A percentile compares a stretch with the other conserved stretches of the same genome.
These are phyloP conservation scores for Drosophila imparisetae DNA, from an alignment of 2,888 invertebrate species.

Conservation along the genomic window DNA sequence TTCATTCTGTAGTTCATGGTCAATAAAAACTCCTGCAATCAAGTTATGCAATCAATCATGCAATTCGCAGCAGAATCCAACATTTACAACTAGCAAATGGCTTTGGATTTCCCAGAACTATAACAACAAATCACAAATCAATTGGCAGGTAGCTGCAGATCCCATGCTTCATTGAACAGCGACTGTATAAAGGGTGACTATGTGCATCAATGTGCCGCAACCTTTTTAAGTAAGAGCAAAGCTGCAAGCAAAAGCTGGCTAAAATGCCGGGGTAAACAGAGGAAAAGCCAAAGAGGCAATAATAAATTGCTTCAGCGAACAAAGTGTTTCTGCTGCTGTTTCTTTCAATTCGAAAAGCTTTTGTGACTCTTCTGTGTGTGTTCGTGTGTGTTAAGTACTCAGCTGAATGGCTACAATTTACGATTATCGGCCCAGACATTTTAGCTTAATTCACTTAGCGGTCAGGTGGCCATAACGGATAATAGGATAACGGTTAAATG, in stretches of 20 bases:
- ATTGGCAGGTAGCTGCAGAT: conserved; percentile 39
- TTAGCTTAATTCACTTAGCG: conserved; percentile 62
- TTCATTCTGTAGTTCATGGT: conserved; percentile 10
- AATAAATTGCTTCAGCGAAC: conserved; percentile 65
- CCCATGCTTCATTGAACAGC: conserved; percentile 65
- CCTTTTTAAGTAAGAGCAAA: conserved; percentile 44
- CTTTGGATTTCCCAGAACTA: conserved; percentile 29
- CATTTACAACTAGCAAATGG: conserved; percentile 52
- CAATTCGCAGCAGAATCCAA: conserved; percentile 53
- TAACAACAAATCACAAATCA: conserved; percentile 36
- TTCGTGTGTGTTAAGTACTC: conserved; percentile 17
- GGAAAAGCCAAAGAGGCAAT: conserved; percentile 39
- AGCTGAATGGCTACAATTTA: conserved; percentile 48
- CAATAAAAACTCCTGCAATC: conserved; percentile 25
- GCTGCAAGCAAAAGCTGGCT: conserved; percentile 9
- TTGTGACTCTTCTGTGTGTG: conserved; percentile 14
- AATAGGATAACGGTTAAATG: neutral
- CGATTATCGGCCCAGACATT: conserved; percentile 50
- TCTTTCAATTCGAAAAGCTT: conserved; percentile 34
- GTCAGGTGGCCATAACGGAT: conserved; percentile 7
- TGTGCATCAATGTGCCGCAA: conserved; percentile 42
- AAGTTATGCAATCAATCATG: conserved; percentile 47
- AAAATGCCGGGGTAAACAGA: neutral
- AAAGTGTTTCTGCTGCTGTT: conserved; percentile 59
- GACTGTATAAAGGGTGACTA: conserved; percentile 5